Percentiles rank a stretch among this genome's conserved stretches.
phyloP scores from a whole-genome alignment of 2,113 vertebrate genomes.

The Sula dactylatra region DNA sequence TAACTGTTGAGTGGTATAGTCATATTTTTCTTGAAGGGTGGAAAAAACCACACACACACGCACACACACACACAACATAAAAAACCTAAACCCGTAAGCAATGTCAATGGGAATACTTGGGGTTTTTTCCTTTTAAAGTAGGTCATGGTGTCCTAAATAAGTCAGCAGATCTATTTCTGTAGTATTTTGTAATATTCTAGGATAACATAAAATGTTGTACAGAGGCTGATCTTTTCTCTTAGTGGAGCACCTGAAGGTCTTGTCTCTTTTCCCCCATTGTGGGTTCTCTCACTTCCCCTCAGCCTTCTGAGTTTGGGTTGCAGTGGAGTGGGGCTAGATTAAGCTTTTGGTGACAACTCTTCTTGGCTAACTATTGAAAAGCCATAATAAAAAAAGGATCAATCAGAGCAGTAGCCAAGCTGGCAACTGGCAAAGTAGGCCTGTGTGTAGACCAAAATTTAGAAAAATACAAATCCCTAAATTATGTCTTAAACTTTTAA shows the following conservation, averaged over 20 bases:
- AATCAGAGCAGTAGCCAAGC: not conserved
- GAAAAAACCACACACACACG: not conserved
- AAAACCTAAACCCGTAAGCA: not conserved
- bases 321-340: not conserved
- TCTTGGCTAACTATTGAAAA: not conserved
- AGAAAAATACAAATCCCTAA: not conserved
- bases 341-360: not conserved
- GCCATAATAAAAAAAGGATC: not conserved
- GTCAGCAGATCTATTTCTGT: slow-evolving; percentile 31
- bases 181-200: not conserved
- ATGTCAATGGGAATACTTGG: not conserved
- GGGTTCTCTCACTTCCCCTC: not conserved
- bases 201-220: not conserved
- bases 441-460: not conserved
- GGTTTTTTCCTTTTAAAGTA: not conserved
- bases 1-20: not conserved
- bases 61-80: too few species aligned
- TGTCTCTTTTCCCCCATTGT: not conserved
- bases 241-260: not conserved
- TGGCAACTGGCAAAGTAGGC: not conserved
- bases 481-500: not conserved
- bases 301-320: not conserved
- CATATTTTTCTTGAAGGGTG: not conserved
- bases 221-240: not conserved
- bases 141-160: slow-evolving; percentile 37